Evolutionary conservation across 2,113 vertebrate genomes (phyloP).

Genomic region (Lipophrys pholis): DNA sequence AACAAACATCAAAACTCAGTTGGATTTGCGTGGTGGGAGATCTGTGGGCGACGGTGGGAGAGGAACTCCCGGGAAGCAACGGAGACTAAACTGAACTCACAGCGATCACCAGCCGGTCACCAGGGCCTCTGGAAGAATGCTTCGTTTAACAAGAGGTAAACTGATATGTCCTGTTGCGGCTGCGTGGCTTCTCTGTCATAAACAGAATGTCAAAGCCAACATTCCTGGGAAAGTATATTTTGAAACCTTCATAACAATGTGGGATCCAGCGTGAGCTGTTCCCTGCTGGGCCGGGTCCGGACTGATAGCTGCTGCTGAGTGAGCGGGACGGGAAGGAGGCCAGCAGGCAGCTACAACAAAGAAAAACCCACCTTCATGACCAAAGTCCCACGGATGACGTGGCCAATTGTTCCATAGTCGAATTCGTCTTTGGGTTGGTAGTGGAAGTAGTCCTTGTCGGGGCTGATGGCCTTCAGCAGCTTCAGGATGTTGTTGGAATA

Average conservation of each 20-base stretch:
- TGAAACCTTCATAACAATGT: conserved; percentile 64
- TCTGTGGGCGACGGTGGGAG: conserved; percentile 23
- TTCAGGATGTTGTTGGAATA: conserved; percentile 91
- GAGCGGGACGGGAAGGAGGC: conserved; percentile 1
- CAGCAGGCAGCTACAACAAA: conserved; percentile 24
- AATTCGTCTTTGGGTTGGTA: conserved; percentile 86
- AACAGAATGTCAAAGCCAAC: conserved; percentile 67
- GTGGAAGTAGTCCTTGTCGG: conserved; percentile 87
- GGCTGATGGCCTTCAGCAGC: conserved; percentile 89
- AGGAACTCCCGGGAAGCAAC: conserved; percentile 32
- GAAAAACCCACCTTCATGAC: conserved; percentile 81
- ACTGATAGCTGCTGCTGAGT: conserved; percentile 33
- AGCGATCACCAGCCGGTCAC: conserved; percentile 66
- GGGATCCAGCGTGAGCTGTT: conserved; percentile 51
- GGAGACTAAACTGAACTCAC: conserved; percentile 62
- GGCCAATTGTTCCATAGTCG: conserved; percentile 84
- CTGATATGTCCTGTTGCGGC: conserved; percentile 60
- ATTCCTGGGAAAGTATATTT: conserved; percentile 66
- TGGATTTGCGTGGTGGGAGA: conserved; percentile 46
- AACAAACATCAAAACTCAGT: conserved; percentile 54
- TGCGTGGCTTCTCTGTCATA: conserved; percentile 62
- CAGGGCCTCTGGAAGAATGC: conserved; percentile 59
- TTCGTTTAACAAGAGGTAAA: conserved; percentile 60
- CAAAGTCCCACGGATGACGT: conserved; percentile 83
- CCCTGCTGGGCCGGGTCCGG: conserved; percentile 42